Conservation (phyloP, 2,888 invertebrate genomes). For the Archips xylosteana region DNA sequence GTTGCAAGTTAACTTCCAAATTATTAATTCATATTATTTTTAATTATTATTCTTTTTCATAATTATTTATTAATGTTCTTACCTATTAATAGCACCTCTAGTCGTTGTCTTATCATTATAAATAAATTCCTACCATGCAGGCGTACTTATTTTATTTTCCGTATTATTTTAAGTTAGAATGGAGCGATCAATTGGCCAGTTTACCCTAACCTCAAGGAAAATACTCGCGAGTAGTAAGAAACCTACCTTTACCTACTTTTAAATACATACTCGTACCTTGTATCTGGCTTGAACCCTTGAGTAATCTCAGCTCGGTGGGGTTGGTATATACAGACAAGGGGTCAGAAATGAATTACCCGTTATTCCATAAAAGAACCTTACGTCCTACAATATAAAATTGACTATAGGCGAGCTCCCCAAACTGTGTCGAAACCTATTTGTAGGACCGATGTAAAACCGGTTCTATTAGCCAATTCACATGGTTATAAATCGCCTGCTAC, state of each 20-base stretch:
- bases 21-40: no score
- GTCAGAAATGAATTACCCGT: conserved; percentile 46
- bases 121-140: not conserved
- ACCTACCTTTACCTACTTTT: not conserved
- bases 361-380: conserved; percentile 45
- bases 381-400: conserved; percentile 56
- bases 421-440: conserved; percentile 52
- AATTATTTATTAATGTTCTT: no score
- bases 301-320: conserved; percentile 74
- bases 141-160: not conserved
- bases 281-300: conserved; percentile 47
- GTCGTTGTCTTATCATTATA: no score
- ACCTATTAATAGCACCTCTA: no score
- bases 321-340: conserved; percentile 64
- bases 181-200: not conserved
- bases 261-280: conserved; percentile 15
- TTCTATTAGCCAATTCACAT: conserved; percentile 67
- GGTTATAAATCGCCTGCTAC: conserved; percentile 71
- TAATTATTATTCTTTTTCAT: no score
- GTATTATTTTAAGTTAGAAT: no score
- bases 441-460: conserved; percentile 68
- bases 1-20: no score
- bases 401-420: conserved; percentile 57
- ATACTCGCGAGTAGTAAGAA: not conserved
- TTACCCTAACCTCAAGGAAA: not conserved